Conservation (phyloP, 1,140 invertebrate genomes). For the Sycobia sp. region DNA sequence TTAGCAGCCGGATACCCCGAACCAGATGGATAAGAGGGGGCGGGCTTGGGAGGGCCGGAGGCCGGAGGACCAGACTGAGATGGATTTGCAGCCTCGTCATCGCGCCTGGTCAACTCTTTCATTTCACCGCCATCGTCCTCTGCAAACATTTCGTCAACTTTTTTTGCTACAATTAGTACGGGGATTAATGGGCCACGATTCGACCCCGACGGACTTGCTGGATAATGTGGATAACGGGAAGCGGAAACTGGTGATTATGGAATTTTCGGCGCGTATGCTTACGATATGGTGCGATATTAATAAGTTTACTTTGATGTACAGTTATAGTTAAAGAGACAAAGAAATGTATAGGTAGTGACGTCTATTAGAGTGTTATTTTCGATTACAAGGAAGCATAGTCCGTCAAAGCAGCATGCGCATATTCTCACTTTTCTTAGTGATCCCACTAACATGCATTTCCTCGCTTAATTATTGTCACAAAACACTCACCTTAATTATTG, state of each 20-base stretch:
- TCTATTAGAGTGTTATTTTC: no score
- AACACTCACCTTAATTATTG: conserved; percentile 22
- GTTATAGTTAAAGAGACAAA: no score
- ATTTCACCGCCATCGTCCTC: conserved; percentile 42
- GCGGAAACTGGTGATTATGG: background rate
- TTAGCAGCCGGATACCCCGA: conserved; percentile 30
- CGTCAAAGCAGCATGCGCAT: conserved; percentile 16
- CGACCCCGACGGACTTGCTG: conserved; percentile 7
- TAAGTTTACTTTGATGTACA: no score
- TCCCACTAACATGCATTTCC: conserved; percentile 1
- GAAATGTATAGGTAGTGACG: no score
- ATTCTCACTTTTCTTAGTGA: background rate
- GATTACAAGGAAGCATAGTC: conserved; percentile 14
- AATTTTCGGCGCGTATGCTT: background rate
- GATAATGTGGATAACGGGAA: no score
- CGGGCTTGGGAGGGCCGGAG: no score
- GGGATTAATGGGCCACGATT: background rate
- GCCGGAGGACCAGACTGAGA: conserved; percentile 27
- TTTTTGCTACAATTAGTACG: conserved; percentile 34
- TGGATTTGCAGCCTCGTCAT: background rate
- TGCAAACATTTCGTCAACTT: conserved; percentile 53
- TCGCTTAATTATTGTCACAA: background rate
- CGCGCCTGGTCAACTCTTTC: conserved; percentile 30
- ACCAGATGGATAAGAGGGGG: conserved; percentile 34
- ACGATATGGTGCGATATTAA: no score